Conservation (phyloP, 1,140 invertebrate species). For the Lepidotrigona ventralis region DNA sequence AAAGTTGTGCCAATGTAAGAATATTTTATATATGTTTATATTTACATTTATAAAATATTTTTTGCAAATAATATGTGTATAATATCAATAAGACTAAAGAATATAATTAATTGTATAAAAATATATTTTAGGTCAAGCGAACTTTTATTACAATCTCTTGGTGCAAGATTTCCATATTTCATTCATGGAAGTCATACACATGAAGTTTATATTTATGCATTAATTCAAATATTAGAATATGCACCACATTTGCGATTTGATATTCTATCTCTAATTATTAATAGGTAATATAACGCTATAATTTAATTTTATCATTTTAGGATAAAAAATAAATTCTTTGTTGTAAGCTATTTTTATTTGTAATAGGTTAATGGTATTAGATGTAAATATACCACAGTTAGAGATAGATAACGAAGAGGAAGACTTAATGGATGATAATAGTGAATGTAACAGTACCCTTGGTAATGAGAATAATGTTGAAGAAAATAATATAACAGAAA, state of each 20-base stretch:
- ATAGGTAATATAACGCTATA: constrained; percentile 80
- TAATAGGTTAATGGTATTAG: constrained; percentile 84
- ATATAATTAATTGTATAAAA: constrained; percentile 50
- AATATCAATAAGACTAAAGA: constrained; percentile 30
- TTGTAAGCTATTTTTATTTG: constrained; percentile 9
- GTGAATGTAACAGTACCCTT: constrained; percentile 69
- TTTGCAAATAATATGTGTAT: background rate
- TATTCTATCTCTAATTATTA: constrained; percentile 84
- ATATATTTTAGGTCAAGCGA: constrained; percentile 80
- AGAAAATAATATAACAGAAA: constrained; percentile 67
- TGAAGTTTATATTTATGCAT: constrained; percentile 84
- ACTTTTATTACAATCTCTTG: constrained; percentile 80
- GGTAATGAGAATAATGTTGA: constrained; percentile 71
- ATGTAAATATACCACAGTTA: constrained; percentile 83
- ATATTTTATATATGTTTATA: constrained; percentile 6
- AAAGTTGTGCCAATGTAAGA: constrained; percentile 84
- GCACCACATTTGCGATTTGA: constrained; percentile 82
- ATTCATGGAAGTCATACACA: constrained; percentile 80
- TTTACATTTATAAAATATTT: background rate
- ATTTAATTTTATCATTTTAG: constrained; percentile 18
- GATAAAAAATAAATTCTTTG: constrained; percentile 27
- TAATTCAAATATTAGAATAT: constrained; percentile 84
- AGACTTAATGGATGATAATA: constrained; percentile 48
- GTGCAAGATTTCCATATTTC: constrained; percentile 84
- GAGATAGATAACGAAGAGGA: constrained; percentile 79